These are phyloP conservation scores for Ivindomyrus marchei DNA, from an alignment of 2,113 vertebrate genomes.

Conservation along the genomic window DNA sequence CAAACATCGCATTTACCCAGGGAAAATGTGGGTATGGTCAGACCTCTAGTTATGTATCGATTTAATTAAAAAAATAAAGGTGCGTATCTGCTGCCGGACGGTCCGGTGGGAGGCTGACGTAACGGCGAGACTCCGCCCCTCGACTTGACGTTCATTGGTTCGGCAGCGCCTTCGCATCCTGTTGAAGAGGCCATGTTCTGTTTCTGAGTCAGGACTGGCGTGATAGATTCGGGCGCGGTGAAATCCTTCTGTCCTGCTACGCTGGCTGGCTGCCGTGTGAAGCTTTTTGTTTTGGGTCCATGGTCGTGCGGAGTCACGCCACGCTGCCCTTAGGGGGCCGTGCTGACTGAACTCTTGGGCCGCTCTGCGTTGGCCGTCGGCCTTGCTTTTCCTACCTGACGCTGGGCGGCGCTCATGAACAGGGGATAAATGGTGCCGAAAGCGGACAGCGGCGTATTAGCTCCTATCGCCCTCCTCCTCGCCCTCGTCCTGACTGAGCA, in stretches of 20 bases:
- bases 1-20: neutral
- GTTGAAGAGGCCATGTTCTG: conserved; percentile 17
- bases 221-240: neutral
- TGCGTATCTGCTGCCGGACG: neutral
- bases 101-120: neutral
- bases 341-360: neutral
- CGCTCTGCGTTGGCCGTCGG: neutral
- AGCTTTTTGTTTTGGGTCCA: neutral
- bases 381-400: conserved; percentile 48
- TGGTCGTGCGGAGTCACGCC: neutral
- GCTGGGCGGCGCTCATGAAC: conserved; percentile 77
- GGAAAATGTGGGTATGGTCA: neutral
- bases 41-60: neutral
- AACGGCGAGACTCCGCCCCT: neutral
- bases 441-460: conserved; percentile 80
- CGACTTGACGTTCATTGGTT: conserved; percentile 6
- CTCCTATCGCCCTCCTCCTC: conserved; percentile 77
- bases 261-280: neutral
- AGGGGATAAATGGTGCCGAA: conserved; percentile 98
- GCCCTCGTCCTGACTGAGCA: conserved; percentile 82
- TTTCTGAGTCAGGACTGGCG: neutral
- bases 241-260: neutral
- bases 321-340: neutral
- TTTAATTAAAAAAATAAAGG: neutral
- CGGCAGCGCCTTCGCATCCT: neutral